A percentile compares a stretch with the other conserved stretches of the same genome.
Evolutionary conservation across 2,113 vertebrate species (phyloP).

Genomic region (Hiodon tergisus): DNA sequence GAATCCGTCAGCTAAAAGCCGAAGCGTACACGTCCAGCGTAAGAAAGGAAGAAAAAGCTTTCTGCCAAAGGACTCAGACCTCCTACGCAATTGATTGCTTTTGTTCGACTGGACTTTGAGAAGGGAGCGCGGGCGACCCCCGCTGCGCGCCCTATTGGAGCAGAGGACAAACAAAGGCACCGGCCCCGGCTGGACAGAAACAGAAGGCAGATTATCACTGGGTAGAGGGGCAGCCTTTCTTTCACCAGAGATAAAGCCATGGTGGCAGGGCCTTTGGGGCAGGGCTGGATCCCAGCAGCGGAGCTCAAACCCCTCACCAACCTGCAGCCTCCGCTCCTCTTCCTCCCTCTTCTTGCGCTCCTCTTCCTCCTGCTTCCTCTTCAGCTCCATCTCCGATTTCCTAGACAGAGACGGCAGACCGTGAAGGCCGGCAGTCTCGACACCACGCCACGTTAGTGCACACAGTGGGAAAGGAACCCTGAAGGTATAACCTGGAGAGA

Average conservation of each 20-base stretch:
- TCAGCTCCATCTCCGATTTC: slow-evolving; percentile 92
- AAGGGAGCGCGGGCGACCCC: too few relatives aligned
- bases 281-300: neutral
- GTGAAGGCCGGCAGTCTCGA: neutral
- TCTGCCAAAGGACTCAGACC: too few relatives aligned
- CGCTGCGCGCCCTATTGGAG: neutral
- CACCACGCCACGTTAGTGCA: neutral
- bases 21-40: too few relatives aligned
- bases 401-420: slow-evolving; percentile 48
- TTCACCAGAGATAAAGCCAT: neutral
- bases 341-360: slow-evolving; percentile 86
- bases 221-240: neutral
- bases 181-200: neutral
- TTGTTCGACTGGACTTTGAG: too few relatives aligned
- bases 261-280: neutral
- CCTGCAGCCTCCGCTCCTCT: slow-evolving; percentile 87
- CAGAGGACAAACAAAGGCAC: neutral
- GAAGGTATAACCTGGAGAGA: neutral
- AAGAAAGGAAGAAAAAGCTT: too few relatives aligned
- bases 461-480: neutral
- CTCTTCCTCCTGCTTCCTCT: slow-evolving; percentile 93
- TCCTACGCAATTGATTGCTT: too few relatives aligned
- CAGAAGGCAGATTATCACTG: slow-evolving; percentile 4
- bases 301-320: slow-evolving; percentile 38
- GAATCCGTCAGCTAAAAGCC: too few relatives aligned